Evolutionary conservation across 2,113 vertebrate genomes (phyloP).

Genomic region (Podiceps cristatus): DNA sequence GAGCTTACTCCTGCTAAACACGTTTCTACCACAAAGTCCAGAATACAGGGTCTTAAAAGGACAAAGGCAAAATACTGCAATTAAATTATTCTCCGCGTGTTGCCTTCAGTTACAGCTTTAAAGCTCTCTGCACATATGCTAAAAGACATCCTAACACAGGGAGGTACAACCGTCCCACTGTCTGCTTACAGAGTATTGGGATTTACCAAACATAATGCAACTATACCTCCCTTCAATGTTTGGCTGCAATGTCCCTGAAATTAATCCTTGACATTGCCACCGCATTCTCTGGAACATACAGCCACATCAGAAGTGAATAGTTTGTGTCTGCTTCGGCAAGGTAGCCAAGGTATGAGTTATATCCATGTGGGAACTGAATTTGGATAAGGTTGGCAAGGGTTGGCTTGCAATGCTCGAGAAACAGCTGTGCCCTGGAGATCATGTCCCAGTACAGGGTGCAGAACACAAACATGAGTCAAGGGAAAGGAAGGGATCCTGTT

Average conservation of each 20-base stretch:
- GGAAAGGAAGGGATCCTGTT: background rate
- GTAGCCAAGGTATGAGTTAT: background rate
- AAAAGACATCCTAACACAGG: background rate
- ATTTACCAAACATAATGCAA: background rate
- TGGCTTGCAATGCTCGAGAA: background rate
- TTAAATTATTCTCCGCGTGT: background rate
- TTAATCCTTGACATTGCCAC: background rate
- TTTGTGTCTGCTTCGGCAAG: background rate
- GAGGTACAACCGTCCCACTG: background rate
- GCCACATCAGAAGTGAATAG: background rate
- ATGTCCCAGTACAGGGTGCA: background rate
- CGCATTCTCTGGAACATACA: background rate
- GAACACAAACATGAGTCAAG: background rate
- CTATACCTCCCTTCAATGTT: background rate
- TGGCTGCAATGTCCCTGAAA: background rate
- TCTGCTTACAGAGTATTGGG: fast-evolving
- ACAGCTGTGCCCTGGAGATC: background rate
- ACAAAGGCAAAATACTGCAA: background rate
- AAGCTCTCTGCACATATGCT: background rate
- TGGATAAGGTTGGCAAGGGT: background rate
- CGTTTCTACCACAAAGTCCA: background rate
- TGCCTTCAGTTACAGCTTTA: background rate
- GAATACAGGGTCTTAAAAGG: background rate
- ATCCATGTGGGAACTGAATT: background rate
- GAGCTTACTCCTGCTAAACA: background rate